Base-by-base conservation (phyloP, 2,797 vertebrate species). In the Enteromius viviparus region DNA sequence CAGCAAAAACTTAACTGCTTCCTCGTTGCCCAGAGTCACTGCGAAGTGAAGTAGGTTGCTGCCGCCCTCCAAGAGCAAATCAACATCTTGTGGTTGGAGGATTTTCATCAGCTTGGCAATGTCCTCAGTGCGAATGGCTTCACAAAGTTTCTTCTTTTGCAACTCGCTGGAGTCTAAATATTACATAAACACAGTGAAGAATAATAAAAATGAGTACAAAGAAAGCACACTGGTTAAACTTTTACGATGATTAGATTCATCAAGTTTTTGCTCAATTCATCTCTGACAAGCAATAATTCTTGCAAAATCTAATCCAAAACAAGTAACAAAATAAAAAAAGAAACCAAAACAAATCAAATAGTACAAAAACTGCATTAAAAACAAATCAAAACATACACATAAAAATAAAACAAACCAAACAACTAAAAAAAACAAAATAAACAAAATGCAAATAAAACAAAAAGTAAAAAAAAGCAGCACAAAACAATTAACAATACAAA, bases 41-140 rank as follows among this genome's bases (percentile, higher is more conserved):
- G 98, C 97, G 76, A 97, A 93, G 89, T 99, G 98, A 78, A 99
- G 94, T 47, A 99, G 95, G 79, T 96, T 96, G 79, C 92, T 94
- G 0, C 96, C 95, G 4, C 96, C 95, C 0, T 99, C 98, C 3
- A 99, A 93, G 7, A 94, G 92, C 80, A 99, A 93, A 87, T 99
- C 97, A 3, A 98, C 97, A 19, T 99, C 98, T 91, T 99, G 98
- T 29, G 98, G 98, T 92, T 99, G 98, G 42, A 99, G 95, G 89
- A 99, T 97, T 95, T 99, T 99, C 97, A 99, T 98, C 83, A 99
- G 92, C 91, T 97, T 97, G 86, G 95, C 93, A 0, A 95, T 97
- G 89, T 99, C 98, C 89, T 97, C 97, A 0, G 89, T 96, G 72
- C 95, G 84, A 82, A 99, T 96, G 74, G 97, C 98, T 0, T 99